Percentiles rank a stretch among this genome's conserved stretches.
These are phyloP conservation scores for Caenorhabditis sulstoni DNA, from an alignment of 2,888 invertebrate species.

Conservation along the genomic window DNA sequence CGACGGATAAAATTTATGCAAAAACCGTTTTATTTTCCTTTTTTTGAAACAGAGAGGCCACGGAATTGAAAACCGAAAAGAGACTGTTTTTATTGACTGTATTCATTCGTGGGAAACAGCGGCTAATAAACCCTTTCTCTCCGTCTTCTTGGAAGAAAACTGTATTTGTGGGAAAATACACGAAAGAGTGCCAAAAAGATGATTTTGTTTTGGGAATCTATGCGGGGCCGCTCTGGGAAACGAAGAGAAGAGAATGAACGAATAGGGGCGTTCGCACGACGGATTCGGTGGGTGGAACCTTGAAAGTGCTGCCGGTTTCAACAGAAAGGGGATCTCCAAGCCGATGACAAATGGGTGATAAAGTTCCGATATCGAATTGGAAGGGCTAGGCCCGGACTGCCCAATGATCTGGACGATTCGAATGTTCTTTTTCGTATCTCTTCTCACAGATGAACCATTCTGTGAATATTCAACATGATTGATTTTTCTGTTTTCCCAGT, in stretches of 20 bases:
- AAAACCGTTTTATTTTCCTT: background rate
- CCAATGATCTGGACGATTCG: background rate
- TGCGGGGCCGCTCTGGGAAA: background rate
- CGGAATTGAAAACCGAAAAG: background rate
- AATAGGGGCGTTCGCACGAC: conserved; percentile 9
- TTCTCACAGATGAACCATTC: background rate
- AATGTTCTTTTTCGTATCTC: too few species aligned
- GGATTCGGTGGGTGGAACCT: conserved; percentile 20
- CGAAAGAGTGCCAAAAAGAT: background rate
- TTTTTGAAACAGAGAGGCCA: background rate
- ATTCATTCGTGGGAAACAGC: conserved; percentile 37
- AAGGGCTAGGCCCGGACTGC: conserved; percentile 12
- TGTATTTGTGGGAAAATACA: background rate
- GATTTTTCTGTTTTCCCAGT: too few species aligned
- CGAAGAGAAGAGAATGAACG: background rate
- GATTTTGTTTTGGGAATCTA: background rate
- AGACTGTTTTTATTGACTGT: conserved; percentile 37
- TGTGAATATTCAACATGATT: too few species aligned
- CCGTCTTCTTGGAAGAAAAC: too few species aligned
- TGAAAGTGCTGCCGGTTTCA: conserved; percentile 39
- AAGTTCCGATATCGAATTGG: conserved; percentile 31
- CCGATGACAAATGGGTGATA: conserved; percentile 43
- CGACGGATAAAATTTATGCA: conserved; percentile 1
- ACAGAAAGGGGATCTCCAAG: conserved; percentile 25
- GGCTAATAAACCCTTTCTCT: conserved; percentile 27